These are phyloP conservation scores for Pasiphila rectangulata DNA, from an alignment of 2,888 invertebrate species.

Conservation along the genomic window DNA sequence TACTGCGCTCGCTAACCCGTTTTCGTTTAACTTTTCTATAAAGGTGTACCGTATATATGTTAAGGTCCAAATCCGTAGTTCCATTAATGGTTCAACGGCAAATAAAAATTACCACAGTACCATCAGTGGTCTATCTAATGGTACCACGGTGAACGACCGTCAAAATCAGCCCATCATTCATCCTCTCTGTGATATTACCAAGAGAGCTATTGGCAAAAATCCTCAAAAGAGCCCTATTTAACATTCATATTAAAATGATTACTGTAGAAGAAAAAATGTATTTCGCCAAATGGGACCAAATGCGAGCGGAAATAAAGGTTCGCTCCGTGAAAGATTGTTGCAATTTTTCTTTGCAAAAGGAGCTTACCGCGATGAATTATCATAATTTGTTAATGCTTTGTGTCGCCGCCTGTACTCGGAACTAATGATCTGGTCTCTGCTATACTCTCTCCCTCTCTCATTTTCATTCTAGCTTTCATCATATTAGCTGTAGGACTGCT, in stretches of 20 bases:
- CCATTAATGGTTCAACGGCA: too few relatives aligned
- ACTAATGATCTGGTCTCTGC: conserved; percentile 4
- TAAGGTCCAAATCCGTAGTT: too few relatives aligned
- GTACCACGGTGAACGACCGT: too few relatives aligned
- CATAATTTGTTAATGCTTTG: conserved; percentile 55
- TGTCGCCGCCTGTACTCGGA: conserved; percentile 25
- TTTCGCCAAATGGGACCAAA: conserved; percentile 8
- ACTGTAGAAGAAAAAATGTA: conserved; percentile 8
- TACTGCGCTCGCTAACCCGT: too few relatives aligned
- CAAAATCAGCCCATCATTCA: too few relatives aligned
- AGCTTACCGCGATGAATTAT: conserved; percentile 49
- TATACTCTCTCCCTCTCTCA: too few relatives aligned
- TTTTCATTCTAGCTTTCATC: too few relatives aligned
- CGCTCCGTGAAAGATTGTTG: conserved; percentile 45
- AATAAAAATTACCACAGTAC: too few relatives aligned
- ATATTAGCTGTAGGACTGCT: too few relatives aligned
- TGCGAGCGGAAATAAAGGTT: conserved; percentile 37
- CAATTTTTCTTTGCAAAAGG: conserved; percentile 49
- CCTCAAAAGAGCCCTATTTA: neutral
- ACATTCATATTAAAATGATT: conserved; percentile 2
- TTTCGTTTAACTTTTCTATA: too few relatives aligned
- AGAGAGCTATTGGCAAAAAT: neutral
- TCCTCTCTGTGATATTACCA: neutral
- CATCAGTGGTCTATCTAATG: too few relatives aligned
- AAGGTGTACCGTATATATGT: too few relatives aligned